Evolutionary conservation across 53 echinoderm and acorn worm genomes (phyloP).

Genomic region (Zoroaster sp.): DNA sequence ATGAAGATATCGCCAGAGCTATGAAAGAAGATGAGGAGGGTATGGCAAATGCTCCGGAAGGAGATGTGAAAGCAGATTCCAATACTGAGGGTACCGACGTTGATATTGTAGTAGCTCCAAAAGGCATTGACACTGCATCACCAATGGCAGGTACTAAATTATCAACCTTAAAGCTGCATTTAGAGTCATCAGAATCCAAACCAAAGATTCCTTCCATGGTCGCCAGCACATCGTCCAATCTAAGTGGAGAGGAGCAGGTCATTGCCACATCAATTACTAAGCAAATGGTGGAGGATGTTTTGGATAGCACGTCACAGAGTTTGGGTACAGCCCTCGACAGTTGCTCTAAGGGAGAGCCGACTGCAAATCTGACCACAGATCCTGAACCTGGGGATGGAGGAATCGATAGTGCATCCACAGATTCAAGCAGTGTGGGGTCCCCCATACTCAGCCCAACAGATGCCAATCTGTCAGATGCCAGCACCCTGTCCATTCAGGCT

Average conservation of each 20-base stretch:
- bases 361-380: background rate
- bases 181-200: constrained; percentile 30
- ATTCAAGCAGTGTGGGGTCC: background rate
- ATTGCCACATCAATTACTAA: constrained; percentile 42
- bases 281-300: constrained; percentile 64
- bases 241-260: background rate
- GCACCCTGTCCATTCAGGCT: constrained; percentile 31
- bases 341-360: background rate
- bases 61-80: constrained; percentile 5
- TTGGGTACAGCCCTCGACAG: background rate
- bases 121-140: background rate
- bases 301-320: constrained; percentile 39
- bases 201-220: background rate
- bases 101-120: background rate
- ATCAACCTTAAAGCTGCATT: constrained; percentile 26
- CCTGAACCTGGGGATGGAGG: background rate
- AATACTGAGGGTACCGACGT: constrained; percentile 24
- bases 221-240: background rate
- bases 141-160: background rate
- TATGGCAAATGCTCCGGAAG: background rate
- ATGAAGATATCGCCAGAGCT: constrained; percentile 94
- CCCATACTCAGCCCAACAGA: constrained; percentile 42
- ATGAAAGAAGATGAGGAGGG: constrained; percentile 77
- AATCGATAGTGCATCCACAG: background rate
- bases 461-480: constrained; percentile 36